A percentile compares a stretch with the other conserved stretches of the same genome.
Conservation (phyloP, 2,113 vertebrate genomes). For the Lethenteron reissneri region DNA sequence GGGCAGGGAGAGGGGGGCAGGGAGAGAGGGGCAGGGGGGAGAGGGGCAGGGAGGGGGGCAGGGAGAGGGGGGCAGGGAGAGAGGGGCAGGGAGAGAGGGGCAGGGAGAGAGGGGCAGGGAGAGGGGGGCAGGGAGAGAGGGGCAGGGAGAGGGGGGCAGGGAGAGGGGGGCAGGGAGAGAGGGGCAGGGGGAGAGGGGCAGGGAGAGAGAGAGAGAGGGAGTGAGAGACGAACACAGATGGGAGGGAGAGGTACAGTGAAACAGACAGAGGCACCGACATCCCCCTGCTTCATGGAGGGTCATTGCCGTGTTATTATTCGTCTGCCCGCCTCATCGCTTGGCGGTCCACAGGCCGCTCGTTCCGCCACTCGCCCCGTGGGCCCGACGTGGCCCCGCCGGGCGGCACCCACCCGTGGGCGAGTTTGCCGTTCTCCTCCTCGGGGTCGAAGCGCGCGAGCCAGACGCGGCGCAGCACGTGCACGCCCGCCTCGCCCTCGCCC, state of each 20-base stretch:
- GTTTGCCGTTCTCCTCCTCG: slow-evolving; percentile 45
- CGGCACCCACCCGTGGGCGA: slow-evolving; percentile 46
- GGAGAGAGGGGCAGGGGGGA: too few relatives aligned
- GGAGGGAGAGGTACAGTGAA: not conserved
- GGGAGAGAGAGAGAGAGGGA: not conserved
- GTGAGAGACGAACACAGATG: not conserved
- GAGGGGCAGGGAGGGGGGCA: too few relatives aligned
- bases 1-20: too few relatives aligned
- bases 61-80: too few relatives aligned
- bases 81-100: too few relatives aligned
- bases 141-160: not conserved
- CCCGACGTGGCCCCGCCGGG: not conserved
- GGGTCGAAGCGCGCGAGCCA: slow-evolving; percentile 77
- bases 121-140: not conserved
- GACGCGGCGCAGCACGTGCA: slow-evolving; percentile 39
- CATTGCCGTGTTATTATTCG: not conserved
- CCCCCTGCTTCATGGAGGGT: not conserved
- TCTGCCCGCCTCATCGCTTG: too few relatives aligned
- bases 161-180: not conserved
- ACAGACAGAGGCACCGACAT: not conserved
- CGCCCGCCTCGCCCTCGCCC: slow-evolving; percentile 36
- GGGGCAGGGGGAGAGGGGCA: not conserved
- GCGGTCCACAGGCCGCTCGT: too few relatives aligned
- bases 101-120: too few relatives aligned
- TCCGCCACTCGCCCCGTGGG: too few relatives aligned